These are phyloP conservation scores for Emydoidea blandingii DNA, from an alignment of 2,797 vertebrate species.

Conservation along the genomic window DNA sequence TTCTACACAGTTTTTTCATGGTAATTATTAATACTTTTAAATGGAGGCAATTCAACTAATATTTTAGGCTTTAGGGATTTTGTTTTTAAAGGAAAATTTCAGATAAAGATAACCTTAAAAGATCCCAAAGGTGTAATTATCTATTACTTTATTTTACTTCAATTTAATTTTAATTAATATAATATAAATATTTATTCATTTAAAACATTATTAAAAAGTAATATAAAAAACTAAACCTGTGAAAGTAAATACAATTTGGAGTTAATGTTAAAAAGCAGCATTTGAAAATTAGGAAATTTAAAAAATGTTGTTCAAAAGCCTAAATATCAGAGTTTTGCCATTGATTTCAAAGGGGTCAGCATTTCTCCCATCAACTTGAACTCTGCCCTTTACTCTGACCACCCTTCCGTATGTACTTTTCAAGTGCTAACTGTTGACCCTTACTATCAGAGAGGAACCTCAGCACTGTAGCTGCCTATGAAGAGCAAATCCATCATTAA, in stretches of 20 bases:
- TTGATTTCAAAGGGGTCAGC: background rate
- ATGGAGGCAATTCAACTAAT: background rate
- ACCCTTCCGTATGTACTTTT: background rate
- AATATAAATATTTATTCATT: background rate
- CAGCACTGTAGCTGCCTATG: background rate
- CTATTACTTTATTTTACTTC: too few species aligned
- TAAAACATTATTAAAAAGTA: background rate
- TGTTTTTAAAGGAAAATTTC: conserved; percentile 20
- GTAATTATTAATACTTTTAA: conserved; percentile 38
- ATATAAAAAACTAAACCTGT: background rate
- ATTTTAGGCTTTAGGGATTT: conserved; percentile 14
- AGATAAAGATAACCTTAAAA: background rate
- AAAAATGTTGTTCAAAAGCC: background rate
- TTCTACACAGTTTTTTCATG: background rate
- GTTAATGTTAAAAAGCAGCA: background rate
- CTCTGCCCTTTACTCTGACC: background rate
- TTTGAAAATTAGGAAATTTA: background rate
- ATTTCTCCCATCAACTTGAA: background rate
- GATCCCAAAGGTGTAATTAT: background rate
- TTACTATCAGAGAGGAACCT: background rate
- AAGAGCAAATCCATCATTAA: background rate
- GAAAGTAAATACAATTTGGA: background rate
- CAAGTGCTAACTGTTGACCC: background rate
- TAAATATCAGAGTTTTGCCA: background rate
- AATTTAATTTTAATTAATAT: too few species aligned